These are phyloP conservation scores for Raja brachyura DNA, from an alignment of 2,113 vertebrate genomes.

Conservation along the genomic window DNA sequence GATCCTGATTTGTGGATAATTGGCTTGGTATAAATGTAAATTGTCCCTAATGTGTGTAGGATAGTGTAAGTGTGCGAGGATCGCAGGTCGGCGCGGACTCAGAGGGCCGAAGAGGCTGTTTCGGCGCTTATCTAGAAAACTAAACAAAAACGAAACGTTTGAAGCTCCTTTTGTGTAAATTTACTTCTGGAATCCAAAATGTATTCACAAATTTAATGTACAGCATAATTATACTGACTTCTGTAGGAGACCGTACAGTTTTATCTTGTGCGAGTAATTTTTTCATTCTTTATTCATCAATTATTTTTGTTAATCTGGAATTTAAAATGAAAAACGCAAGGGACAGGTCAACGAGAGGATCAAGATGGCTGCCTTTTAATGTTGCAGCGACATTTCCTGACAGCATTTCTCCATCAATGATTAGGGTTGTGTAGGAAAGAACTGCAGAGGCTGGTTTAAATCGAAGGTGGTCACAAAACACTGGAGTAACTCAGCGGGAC, in stretches of 20 bases:
- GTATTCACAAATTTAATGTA: constrained; percentile 1
- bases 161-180: background rate
- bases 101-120: too few species aligned
- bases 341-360: background rate
- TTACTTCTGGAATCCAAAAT: background rate
- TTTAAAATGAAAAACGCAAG: background rate
- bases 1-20: too few species aligned
- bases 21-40: too few species aligned
- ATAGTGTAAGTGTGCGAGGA: too few species aligned
- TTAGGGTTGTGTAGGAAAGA: background rate
- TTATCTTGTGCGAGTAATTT: background rate
- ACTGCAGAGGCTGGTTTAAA: too few species aligned
- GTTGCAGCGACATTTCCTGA: background rate
- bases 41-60: too few species aligned
- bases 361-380: background rate
- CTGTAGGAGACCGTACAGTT: background rate
- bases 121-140: background rate
- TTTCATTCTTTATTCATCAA: background rate
- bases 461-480: too few species aligned
- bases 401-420: background rate
- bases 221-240: background rate
- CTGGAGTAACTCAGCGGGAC: too few species aligned
- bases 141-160: too few species aligned
- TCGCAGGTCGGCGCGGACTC: too few species aligned
- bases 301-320: background rate